Evolutionary conservation across 2,113 vertebrate species (phyloP).

Genomic region (Bujurquina vittata): DNA sequence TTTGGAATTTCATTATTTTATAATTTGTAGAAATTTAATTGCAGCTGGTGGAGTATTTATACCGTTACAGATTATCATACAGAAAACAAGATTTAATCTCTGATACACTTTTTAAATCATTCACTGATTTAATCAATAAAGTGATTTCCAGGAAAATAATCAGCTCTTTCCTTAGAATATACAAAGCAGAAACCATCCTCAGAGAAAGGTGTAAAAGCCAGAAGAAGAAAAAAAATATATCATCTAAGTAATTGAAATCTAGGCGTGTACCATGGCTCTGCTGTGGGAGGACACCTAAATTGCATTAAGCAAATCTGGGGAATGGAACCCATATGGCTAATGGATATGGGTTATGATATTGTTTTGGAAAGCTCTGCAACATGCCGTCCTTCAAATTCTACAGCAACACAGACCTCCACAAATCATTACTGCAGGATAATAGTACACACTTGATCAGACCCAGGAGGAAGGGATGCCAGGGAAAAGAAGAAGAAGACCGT

Average conservation of each 20-base stretch:
- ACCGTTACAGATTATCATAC: background rate
- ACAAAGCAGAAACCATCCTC: background rate
- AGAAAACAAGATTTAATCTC: background rate
- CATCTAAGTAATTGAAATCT: conserved; percentile 41
- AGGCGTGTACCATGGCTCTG: background rate
- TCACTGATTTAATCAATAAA: background rate
- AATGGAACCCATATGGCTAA: conserved; percentile 70
- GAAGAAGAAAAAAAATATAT: background rate
- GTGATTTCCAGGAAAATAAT: background rate
- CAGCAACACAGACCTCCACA: conserved; percentile 55
- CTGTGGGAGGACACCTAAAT: conserved; percentile 39
- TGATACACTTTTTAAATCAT: too few species aligned
- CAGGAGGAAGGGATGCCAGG: conserved; percentile 42
- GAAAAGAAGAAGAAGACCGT: conserved; percentile 19
- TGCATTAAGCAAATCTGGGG: conserved; percentile 64
- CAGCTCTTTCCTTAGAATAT: background rate
- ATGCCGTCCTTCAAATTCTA: conserved; percentile 61
- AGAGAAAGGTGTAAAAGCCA: background rate
- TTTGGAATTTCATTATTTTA: too few species aligned
- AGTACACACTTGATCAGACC: conserved; percentile 62
- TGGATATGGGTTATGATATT: conserved; percentile 70
- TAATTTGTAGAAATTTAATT: too few species aligned
- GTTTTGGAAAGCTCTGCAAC: conserved; percentile 63
- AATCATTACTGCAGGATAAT: conserved; percentile 63
- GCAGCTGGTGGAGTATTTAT: background rate